Evolutionary conservation across 2,797 vertebrate species (phyloP), one percentile per base, ranked within the genome.

Genomic region (Allobates femoralis): DNA sequence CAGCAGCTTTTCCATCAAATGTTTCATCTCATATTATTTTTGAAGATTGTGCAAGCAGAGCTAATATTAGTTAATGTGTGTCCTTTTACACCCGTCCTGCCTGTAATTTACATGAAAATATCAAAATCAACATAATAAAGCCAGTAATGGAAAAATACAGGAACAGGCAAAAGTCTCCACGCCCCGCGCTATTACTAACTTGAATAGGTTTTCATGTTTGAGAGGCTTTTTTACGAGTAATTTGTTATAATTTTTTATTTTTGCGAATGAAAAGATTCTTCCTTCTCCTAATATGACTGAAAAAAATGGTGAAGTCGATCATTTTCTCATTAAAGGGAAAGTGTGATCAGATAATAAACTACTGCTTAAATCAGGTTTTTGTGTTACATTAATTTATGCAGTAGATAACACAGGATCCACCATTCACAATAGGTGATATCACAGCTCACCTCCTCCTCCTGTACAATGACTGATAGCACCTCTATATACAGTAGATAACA

Each of bases 301-400:
- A 79, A 64, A 26, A 11, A 34, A 53, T 26, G 5, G 41, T 34
- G 28, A 28, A 55, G 58, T 86, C 80, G 75, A 84, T 85, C 89
- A 77, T 89, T 93, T 92, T 85, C 85, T 86, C 79, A 90, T 93
- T 91, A 92, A 46, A 8, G 41, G 11, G 41, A 6, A 46, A 46
- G 7, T 8, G 41, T 46, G 1, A 8, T 46, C 7, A 8, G 41
- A 46, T 8, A 46, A 46, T 46, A 46, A 46, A 1, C 3, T 11
- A 46, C 1, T 46, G 41, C 41, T 8, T 46, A 46, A 46, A 46
- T 46, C 7, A 6, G 41, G 41, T 46, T 46, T 46, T 46, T n/a
- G 6, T 1, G 11, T 46, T 6, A 7, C 11, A 8, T 46, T 46
- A 46, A 46, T n/a, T n/a, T 46, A 46, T 11, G 6, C 41, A 46